Evolutionary conservation across 2,797 vertebrate species (phyloP), one percentile per base, ranked within the genome.

Genomic region (Sus cebifrons): DNA sequence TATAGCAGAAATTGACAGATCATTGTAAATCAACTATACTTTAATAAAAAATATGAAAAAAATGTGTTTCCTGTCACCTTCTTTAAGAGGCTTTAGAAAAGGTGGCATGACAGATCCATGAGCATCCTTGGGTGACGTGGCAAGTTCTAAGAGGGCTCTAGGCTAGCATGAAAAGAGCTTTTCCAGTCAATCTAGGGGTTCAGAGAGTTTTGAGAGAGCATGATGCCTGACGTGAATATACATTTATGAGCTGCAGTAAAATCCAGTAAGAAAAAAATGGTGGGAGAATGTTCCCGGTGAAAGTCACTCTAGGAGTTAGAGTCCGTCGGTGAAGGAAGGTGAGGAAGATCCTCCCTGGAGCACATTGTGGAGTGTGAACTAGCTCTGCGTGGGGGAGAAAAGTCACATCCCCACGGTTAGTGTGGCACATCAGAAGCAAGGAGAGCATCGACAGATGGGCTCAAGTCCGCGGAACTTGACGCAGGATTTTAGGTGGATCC

Each of bases 401-500:
- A 71, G 16, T 15, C 40, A 49, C 0, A 6, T 15, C 44, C 11
- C 0, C 15, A 5, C 16, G 36, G 1, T 25, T 58, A 18, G 25
- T 16, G 16, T 15, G 11, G 65, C 10, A 60, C 44, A 32, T n/a
- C 7, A 54, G 29, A 54, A 27, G 62, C 36, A 29, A 60, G n/a
- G 1, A 27, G 54, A 67, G 16, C 9, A 4, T 7, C 20, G 25
- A 25, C 23, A 86, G 5, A 25, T 6, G 29, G 54, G 21, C 44
- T 20, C 13, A 25, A 2, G n/a, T 27, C n/a, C 3, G 0, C 0
- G 29, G 44, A 9, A 20, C 11, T n/a, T n/a, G 36, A n/a, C 20
- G 20, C 29, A 0, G 49, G 16, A 49, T 40, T 71, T 60, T 16
- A 4, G 16, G 36, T 21, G 15, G 12, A n/a, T 6, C 21, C 3